Base-by-base conservation (phyloP, 64 coral and sea anemone species). In the Anthopleura sola region DNA sequence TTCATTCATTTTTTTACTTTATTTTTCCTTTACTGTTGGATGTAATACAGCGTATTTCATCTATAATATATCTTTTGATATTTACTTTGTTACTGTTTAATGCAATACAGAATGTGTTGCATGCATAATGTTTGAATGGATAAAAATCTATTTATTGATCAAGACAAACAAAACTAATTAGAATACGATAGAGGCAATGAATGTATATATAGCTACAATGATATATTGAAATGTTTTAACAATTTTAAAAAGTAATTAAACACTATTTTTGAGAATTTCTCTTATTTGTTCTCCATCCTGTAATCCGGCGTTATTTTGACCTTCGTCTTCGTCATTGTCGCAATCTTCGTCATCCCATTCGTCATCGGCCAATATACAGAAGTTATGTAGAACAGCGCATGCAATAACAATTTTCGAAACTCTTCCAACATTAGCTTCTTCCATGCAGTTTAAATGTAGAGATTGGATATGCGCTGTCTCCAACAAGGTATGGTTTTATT, bases 391-490 rank as follows among this genome's bases (percentile, higher is more conserved):
- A 49, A 91, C 82, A 81, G 24, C 75, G 39, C 83, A 91, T 19
- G 89, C 77, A 12, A 91, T 55, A 79, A 82, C 84, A 53, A 91
- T 91, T 38, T 91, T 91, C 3, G 82, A 86, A 55, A 91, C 85
- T 2, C 75, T 46, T 26, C 56, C n/a, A 37, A 86, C 83, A 79
- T 86, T 86, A 15, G 38, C 60, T 58, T 88, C 89, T 68, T 86
- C 76, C 19, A 91, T 91, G 44, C 34, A 33, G 53, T 80, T 78
- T 19, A 91, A 75, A n/a, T 69, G 37, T 49, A 37, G 91, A 88
- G 69, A 84, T 75, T 23, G 85, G 90, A 62, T 92, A 88, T 49
- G 86, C 91, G 75, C 91, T 88, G 60, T 88, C 68, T 75, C 91
- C 91, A 16, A 92, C 51, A 77, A 92, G 75, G 86, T 88, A 88